These are phyloP conservation scores for Protophormia terraenovae DNA, from an alignment of 2,888 invertebrate species.

Conservation along the genomic window DNA sequence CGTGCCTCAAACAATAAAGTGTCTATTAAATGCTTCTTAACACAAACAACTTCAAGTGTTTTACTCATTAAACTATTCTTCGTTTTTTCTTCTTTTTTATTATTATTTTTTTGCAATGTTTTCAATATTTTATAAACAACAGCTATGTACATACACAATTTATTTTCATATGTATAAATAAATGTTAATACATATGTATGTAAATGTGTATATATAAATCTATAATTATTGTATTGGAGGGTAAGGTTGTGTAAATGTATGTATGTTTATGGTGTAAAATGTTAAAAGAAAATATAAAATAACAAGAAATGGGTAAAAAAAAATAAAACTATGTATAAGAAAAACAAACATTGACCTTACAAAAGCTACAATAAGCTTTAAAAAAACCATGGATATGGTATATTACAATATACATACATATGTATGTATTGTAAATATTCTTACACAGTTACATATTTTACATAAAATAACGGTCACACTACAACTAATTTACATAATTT, in stretches of 20 bases:
- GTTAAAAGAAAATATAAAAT: not conserved
- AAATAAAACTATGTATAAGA: slow-evolving; percentile 29
- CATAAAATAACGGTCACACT: not conserved
- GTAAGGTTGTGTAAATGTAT: slow-evolving; percentile 14
- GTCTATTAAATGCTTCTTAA: slow-evolving; percentile 34
- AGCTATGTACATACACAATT: slow-evolving; percentile 3
- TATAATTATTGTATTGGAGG: slow-evolving; percentile 29
- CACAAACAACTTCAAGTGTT: slow-evolving; percentile 43
- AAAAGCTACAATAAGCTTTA: slow-evolving; percentile 34
- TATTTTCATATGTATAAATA: not conserved
- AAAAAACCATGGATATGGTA: not conserved
- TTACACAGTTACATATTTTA: not conserved
- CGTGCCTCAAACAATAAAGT: slow-evolving; percentile 29
- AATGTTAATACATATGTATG: not conserved
- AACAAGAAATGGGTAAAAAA: slow-evolving; percentile 13
- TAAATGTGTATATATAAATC: not conserved
- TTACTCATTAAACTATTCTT: slow-evolving; percentile 38
- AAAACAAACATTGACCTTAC: slow-evolving; percentile 67
- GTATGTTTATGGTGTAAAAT: not conserved
- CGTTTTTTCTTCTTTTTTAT: not conserved
- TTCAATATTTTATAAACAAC: slow-evolving; percentile 28
- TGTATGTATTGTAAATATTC: not conserved
- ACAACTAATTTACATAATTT: not conserved
- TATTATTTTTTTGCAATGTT: not conserved
- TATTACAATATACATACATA: not conserved